phyloP scores from a whole-genome alignment of 2,888 invertebrate genomes.

The Autographa gamma region DNA sequence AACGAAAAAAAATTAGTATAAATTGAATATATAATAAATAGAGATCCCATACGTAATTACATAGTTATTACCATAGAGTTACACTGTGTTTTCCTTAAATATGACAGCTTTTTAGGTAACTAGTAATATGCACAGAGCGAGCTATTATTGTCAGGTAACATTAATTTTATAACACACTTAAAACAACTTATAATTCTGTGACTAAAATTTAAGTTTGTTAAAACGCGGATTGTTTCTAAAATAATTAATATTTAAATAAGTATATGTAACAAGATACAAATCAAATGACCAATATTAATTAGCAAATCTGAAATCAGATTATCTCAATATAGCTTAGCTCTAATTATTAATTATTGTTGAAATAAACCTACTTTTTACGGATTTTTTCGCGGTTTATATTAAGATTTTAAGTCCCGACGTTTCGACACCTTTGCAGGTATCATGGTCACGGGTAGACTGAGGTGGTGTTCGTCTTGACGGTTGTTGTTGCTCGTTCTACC shows the following conservation, averaged over 20 bases:
- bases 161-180: neutral
- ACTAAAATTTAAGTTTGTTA: neutral
- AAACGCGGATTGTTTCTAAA: neutral
- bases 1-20: conserved; percentile 40
- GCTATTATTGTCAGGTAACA: too few species aligned
- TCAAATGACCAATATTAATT: conserved; percentile 4
- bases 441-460: too few species aligned
- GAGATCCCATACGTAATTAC: conserved; percentile 2
- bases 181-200: neutral
- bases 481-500: too few species aligned
- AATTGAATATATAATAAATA: conserved; percentile 38
- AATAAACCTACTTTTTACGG: too few species aligned
- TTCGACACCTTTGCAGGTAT: too few species aligned
- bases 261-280: neutral
- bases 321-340: neutral
- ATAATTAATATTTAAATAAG: neutral
- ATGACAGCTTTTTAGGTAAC: too few species aligned
- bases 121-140: too few species aligned
- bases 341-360: conserved; percentile 4
- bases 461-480: too few species aligned
- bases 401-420: too few species aligned
- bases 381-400: too few species aligned
- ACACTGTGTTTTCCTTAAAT: too few species aligned
- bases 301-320: conserved; percentile 1
- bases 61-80: too few species aligned